phyloP scores from a whole-genome alignment of 2,797 vertebrate species.

The Picus viridis region DNA sequence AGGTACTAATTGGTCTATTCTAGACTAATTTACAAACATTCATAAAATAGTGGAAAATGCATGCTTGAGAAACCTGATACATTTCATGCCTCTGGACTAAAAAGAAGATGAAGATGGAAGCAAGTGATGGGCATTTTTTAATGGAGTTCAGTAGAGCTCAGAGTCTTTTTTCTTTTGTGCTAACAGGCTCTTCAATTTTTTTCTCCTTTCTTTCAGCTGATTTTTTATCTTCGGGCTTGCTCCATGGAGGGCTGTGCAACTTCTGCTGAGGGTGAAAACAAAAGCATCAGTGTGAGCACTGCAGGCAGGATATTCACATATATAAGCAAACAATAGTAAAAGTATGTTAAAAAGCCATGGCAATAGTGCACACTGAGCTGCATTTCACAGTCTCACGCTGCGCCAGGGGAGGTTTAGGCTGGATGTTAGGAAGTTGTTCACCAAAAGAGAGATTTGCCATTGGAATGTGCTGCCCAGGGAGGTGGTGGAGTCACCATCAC shows the following conservation, averaged over 20 bases:
- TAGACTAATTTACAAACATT: conserved; percentile 78
- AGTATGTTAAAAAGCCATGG: neutral
- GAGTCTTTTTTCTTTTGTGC: conserved; percentile 67
- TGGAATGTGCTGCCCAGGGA: too few relatives aligned
- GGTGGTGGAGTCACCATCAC: too few relatives aligned
- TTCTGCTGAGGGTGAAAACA: conserved; percentile 69
- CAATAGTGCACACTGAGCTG: neutral
- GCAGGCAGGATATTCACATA: neutral
- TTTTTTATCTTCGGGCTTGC: conserved; percentile 65
- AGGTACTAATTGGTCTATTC: conserved; percentile 68
- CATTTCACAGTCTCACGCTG: too few relatives aligned
- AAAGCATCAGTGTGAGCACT: neutral
- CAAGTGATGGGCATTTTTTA: conserved; percentile 9
- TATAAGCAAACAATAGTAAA: neutral
- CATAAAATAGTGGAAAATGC: conserved; percentile 78
- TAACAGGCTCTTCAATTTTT: conserved; percentile 33
- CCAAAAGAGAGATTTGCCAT: too few relatives aligned
- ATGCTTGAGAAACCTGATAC: conserved; percentile 78
- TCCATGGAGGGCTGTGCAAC: conserved; percentile 64
- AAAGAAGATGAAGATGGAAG: conserved; percentile 64
- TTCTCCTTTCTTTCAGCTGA: conserved; percentile 56
- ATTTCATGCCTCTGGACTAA: conserved; percentile 74
- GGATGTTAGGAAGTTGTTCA: too few relatives aligned
- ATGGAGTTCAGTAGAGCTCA: conserved; percentile 41
- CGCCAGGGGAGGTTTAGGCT: too few relatives aligned